Conservation (phyloP, 2,888 invertebrate species). For the Cephonodes hylas region DNA sequence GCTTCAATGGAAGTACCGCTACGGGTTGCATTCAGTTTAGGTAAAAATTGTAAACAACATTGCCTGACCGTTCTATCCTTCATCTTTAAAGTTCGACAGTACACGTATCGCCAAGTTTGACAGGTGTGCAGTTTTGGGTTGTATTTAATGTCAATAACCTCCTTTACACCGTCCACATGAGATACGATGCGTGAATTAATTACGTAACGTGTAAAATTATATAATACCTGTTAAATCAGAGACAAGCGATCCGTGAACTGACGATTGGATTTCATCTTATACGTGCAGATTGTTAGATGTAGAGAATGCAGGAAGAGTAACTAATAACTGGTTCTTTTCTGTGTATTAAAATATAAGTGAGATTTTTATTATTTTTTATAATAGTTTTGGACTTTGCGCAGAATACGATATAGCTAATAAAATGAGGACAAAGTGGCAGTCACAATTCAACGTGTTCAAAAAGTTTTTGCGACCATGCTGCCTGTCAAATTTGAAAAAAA, state of each 20-base stretch:
- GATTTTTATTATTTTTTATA: not conserved
- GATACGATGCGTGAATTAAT: constrained; percentile 5
- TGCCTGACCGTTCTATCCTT: too few relatives aligned
- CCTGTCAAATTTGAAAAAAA: too few relatives aligned
- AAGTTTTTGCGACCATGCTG: too few relatives aligned
- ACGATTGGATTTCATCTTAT: not conserved
- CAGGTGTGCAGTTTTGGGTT: not conserved
- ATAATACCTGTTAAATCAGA: not conserved
- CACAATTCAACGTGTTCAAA: too few relatives aligned
- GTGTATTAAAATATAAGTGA: not conserved
- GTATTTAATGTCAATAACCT: constrained; percentile 2
- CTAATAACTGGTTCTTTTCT: too few relatives aligned
- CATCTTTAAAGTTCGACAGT: not conserved
- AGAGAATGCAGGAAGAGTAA: not conserved
- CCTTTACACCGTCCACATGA: not conserved
- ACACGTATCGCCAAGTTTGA: not conserved
- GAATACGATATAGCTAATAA: too few relatives aligned
- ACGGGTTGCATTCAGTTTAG: too few relatives aligned
- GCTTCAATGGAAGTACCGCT: too few relatives aligned
- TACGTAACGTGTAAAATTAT: constrained; percentile 5
- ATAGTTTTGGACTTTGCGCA: too few relatives aligned
- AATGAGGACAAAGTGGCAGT: too few relatives aligned
- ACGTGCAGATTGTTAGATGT: not conserved
- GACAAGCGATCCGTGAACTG: not conserved
- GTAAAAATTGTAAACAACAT: too few relatives aligned